Base-by-base conservation (phyloP, 2,888 invertebrate species). In the Melieria omissa region DNA sequence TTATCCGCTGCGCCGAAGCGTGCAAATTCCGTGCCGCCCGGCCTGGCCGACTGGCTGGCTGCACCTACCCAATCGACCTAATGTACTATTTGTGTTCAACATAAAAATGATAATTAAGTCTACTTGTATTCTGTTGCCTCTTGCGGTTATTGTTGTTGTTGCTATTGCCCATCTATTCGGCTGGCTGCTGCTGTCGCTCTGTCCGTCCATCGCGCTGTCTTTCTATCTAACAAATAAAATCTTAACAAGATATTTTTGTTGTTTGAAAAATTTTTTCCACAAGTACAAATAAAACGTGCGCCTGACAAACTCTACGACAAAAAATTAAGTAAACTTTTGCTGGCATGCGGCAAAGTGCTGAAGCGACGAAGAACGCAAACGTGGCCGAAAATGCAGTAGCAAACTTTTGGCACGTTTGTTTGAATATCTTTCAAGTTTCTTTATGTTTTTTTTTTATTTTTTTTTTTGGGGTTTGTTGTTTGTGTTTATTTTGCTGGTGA, bases 211-310 rank as follows among this genome's bases (percentile, higher is more conserved):
- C 77, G 0, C 4, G 44, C 9, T 41, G 16, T 49, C 29, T 47
- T 10, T 67, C 62, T 84, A 84, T 84, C 84, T 80, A 77, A 78
- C 78, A 82, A 82, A 83, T 83, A 82, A 83, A 80, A 84, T 84
- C 84, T 84, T 82, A 82, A 84, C 83, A 84, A 84, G 80, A 83
- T 83, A 82, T 82, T 83, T 82, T 83, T 80, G 82, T 82, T 83
- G 81, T 80, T 81, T 76, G 78, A 77, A 78, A 77, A 76, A 75
- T 78, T 79, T 81, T 74, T 77, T 70, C 14, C 14, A n/a, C 52
- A 55, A 62, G 74, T 79, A 84, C 84, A 84, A 82, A 82, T 76
- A 84, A 84, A 84, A 84, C 84, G 85, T 84, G 84, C 83, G 79
- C 81, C 74, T 77, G 78, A 78, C 78, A 78, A 79, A 75, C 74